Percentiles rank a stretch among this genome's conserved stretches.
Evolutionary conservation across 2,797 vertebrate genomes (phyloP).

Genomic region (Adelosebastes latens): DNA sequence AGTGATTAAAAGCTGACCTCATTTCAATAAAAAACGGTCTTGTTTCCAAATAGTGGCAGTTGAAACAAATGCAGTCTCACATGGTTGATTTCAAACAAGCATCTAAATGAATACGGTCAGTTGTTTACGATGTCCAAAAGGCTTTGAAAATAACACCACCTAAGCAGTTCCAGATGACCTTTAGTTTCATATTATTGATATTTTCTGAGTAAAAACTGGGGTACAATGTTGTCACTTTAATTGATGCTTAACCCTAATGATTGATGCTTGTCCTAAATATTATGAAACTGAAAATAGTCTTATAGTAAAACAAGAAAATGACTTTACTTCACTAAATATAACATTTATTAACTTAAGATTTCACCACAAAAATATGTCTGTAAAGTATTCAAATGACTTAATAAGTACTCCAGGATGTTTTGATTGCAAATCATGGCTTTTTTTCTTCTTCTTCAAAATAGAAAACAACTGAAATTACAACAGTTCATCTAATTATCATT

Average conservation of each 20-base stretch:
- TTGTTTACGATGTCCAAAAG: slow-evolving; percentile 44
- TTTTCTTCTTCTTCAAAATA: slow-evolving; percentile 75
- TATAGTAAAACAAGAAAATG: slow-evolving; percentile 77
- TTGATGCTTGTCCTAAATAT: slow-evolving; percentile 71
- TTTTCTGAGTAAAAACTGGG: slow-evolving; percentile 55
- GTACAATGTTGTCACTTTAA: slow-evolving; percentile 47
- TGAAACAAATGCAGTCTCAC: slow-evolving; percentile 55
- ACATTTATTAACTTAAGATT: slow-evolving; percentile 78
- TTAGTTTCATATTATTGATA: slow-evolving; percentile 46
- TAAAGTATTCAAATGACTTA: slow-evolving; percentile 70
- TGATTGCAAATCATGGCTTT: slow-evolving; percentile 93
- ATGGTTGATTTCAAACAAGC: slow-evolving; percentile 61
- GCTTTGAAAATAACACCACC: slow-evolving; percentile 45
- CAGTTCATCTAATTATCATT: slow-evolving; percentile 74
- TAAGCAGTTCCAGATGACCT: slow-evolving; percentile 52
- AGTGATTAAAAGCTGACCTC: slow-evolving; percentile 68
- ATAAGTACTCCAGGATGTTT: slow-evolving; percentile 81
- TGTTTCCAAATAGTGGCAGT: slow-evolving; percentile 63
- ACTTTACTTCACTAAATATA: slow-evolving; percentile 80
- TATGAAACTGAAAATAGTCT: slow-evolving; percentile 74
- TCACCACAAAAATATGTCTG: slow-evolving; percentile 80
- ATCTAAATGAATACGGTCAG: slow-evolving; percentile 57
- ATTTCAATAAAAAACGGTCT: slow-evolving; percentile 50
- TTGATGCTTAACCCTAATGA: slow-evolving; percentile 62
- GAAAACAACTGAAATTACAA: slow-evolving; percentile 69